A percentile compares a stretch with the other conserved stretches of the same genome.
These are phyloP conservation scores for Acromyrmex heyeri DNA, from an alignment of 1,140 invertebrate genomes.

Conservation along the genomic window DNA sequence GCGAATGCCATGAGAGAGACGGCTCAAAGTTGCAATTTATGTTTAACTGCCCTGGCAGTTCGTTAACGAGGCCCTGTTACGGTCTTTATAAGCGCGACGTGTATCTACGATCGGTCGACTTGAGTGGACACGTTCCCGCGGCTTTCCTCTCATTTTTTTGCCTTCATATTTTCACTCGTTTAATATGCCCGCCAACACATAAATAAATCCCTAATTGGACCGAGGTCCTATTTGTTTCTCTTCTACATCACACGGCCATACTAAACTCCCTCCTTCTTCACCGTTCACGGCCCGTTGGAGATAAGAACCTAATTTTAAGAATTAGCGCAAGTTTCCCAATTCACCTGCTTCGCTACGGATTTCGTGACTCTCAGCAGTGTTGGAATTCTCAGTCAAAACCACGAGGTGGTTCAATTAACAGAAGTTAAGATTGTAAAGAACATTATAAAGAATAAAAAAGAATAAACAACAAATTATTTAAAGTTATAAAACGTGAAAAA, in stretches of 20 bases:
- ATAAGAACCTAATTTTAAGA: slow-evolving; percentile 39
- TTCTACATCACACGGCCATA: slow-evolving; percentile 40
- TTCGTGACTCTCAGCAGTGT: not conserved
- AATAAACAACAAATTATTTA: not conserved
- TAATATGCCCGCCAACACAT: slow-evolving; percentile 75
- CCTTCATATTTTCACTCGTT: slow-evolving; percentile 77
- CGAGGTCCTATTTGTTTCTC: slow-evolving; percentile 75
- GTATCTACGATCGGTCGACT: slow-evolving; percentile 75
- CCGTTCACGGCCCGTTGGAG: slow-evolving; percentile 25
- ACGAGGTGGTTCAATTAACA: slow-evolving; percentile 39
- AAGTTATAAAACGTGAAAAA: not conserved
- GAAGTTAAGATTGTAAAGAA: not conserved
- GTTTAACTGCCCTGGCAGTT: slow-evolving; percentile 77
- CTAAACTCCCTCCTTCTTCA: not conserved
- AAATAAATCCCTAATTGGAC: slow-evolving; percentile 80
- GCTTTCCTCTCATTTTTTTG: slow-evolving; percentile 70
- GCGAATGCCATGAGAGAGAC: slow-evolving; percentile 58
- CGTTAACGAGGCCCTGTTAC: slow-evolving; percentile 78
- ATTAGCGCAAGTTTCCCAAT: slow-evolving; percentile 59
- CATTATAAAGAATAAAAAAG: not conserved
- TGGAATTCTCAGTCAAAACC: not conserved
- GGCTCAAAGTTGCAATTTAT: slow-evolving; percentile 78
- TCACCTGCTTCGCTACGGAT: slow-evolving; percentile 26
- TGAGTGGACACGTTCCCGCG: slow-evolving; percentile 74
- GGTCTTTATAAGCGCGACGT: slow-evolving; percentile 79